Evolutionary conservation across 2,113 vertebrate genomes (phyloP).

Genomic region (Picathartes gymnocephalus): DNA sequence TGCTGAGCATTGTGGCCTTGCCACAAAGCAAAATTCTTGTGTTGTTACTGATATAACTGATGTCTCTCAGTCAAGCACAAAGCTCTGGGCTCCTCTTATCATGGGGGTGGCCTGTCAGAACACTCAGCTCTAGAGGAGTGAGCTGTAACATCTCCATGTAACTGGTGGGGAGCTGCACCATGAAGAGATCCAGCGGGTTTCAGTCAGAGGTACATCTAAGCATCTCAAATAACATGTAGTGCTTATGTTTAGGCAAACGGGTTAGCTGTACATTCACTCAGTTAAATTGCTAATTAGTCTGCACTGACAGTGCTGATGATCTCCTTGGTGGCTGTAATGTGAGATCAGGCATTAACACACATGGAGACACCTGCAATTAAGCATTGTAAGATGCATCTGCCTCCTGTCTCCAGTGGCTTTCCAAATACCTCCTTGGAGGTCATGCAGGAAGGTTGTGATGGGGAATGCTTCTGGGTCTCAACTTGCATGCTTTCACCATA

Average conservation of each 20-base stretch:
- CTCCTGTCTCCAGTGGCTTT: background rate
- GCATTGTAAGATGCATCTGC: background rate
- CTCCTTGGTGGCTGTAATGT: background rate
- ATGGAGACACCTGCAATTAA: background rate
- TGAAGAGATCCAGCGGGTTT: background rate
- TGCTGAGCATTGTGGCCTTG: background rate
- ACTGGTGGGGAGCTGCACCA: background rate
- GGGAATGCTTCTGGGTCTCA: background rate
- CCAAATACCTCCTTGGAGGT: background rate
- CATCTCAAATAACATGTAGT: background rate
- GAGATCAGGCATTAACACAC: background rate
- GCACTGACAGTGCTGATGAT: background rate
- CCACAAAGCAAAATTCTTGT: background rate
- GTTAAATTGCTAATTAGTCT: background rate
- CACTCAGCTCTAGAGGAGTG: background rate
- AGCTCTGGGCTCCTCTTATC: background rate
- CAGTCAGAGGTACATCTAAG: background rate
- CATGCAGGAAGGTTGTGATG: background rate
- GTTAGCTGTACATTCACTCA: background rate
- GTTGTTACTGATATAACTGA: background rate
- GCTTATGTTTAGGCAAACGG: background rate
- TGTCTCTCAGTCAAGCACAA: background rate
- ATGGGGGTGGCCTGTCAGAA: background rate
- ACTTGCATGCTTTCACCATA: fast-evolving
- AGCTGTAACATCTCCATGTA: background rate